Conservation (phyloP, 2,797 vertebrate genomes). For the Karalla daura region DNA sequence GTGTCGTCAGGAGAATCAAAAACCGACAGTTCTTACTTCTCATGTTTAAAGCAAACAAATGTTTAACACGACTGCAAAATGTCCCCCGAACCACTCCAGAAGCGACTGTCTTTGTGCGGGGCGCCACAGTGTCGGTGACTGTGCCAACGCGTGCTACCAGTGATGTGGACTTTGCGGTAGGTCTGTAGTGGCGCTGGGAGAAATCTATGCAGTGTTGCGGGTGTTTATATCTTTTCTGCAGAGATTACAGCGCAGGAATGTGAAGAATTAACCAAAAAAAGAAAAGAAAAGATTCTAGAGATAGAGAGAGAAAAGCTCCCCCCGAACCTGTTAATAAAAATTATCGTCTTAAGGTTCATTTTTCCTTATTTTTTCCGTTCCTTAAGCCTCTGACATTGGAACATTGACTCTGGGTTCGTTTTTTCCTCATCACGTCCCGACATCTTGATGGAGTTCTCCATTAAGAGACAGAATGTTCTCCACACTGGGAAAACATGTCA, state of each 20-base stretch:
- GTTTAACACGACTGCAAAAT: background rate
- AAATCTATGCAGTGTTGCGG: background rate
- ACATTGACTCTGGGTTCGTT: too few species aligned
- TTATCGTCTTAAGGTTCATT: background rate
- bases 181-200: background rate
- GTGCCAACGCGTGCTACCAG: too few species aligned
- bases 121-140: background rate
- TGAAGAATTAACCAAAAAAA: background rate
- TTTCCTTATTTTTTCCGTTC: background rate
- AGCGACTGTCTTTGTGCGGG: background rate
- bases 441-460: too few species aligned
- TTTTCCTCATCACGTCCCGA: too few species aligned
- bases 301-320: too few species aligned
- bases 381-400: too few species aligned
- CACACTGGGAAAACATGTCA: background rate
- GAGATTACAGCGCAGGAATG: background rate
- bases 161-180: background rate
- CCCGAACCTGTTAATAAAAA: background rate
- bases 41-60: too few species aligned
- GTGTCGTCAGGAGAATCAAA: background rate
- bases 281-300: too few species aligned
- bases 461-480: slow-evolving; percentile 20
- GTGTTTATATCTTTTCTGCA: slow-evolving; percentile 3
- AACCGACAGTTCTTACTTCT: too few species aligned
- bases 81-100: background rate